These are phyloP conservation scores for Tinea semifulvella DNA, from an alignment of 2,888 invertebrate species.

Conservation along the genomic window DNA sequence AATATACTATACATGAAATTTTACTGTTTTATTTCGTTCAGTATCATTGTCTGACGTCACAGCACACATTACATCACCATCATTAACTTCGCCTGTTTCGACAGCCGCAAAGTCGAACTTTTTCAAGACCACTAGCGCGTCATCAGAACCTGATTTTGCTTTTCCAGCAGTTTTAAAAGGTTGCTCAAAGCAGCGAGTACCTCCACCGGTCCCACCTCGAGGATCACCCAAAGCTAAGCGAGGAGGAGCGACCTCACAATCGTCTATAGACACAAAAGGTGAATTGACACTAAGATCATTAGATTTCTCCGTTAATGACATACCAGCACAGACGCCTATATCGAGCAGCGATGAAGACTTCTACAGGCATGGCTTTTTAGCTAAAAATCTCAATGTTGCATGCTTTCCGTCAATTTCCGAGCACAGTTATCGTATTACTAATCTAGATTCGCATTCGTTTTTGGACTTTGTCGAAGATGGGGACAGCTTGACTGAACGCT, in stretches of 20 bases:
- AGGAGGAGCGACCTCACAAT: constrained; percentile 43
- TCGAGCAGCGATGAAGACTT: constrained; percentile 57
- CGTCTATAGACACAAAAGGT: constrained; percentile 57
- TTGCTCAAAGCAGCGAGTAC: constrained; percentile 77
- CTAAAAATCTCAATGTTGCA: constrained; percentile 24
- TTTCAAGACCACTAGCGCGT: constrained; percentile 35
- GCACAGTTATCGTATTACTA: constrained; percentile 42
- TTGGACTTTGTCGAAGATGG: constrained; percentile 47
- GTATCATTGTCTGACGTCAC: constrained; percentile 66
- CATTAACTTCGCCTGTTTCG: constrained; percentile 53
- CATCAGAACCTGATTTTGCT: constrained; percentile 63
- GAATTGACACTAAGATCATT: constrained; percentile 42
- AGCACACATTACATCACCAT: constrained; percentile 60
- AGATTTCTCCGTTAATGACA: constrained; percentile 47
- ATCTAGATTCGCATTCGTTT: constrained; percentile 47
- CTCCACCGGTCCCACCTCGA: constrained; percentile 89
- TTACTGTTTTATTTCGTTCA: constrained; percentile 21
- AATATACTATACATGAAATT: too few relatives aligned
- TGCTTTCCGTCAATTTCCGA: constrained; percentile 43
- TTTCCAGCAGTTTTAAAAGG: constrained; percentile 83
- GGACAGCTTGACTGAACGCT: constrained; percentile 44
- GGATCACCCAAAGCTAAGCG: constrained; percentile 77
- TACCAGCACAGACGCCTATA: constrained; percentile 45
- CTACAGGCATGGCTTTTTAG: constrained; percentile 57
- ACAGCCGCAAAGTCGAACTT: constrained; percentile 42